phyloP scores from a whole-genome alignment of 2,113 vertebrate species.

The Malurus alboscapulatus region DNA sequence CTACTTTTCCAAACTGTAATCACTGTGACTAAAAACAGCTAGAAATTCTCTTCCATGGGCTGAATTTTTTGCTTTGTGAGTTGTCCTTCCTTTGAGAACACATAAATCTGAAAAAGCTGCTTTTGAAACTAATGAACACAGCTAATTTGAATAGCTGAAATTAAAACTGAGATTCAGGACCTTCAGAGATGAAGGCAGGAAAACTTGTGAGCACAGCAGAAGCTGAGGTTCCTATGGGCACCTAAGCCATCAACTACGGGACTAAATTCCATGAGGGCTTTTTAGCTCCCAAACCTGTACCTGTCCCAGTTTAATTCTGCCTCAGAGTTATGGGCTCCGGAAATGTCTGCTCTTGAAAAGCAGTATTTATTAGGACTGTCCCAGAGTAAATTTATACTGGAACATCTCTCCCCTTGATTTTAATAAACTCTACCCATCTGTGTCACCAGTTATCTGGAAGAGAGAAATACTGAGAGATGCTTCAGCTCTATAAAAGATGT shows the following conservation, averaged over 20 bases:
- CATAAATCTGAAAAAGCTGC: background rate
- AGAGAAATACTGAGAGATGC: background rate
- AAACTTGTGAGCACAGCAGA: background rate
- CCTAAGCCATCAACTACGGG: background rate
- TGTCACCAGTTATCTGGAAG: background rate
- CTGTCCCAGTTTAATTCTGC: background rate
- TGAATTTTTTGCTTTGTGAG: background rate
- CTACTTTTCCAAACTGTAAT: background rate
- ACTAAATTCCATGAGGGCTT: background rate
- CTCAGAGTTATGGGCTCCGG: background rate
- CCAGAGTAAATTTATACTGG: background rate
- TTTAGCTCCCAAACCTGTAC: background rate
- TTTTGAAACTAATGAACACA: background rate
- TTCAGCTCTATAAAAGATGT: background rate
- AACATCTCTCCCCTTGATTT: background rate
- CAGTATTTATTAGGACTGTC: background rate
- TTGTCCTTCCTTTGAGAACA: background rate
- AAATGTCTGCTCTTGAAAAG: background rate
- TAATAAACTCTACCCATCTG: background rate
- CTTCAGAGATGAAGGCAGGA: background rate
- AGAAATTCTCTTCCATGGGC: background rate
- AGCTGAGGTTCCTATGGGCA: rapidly evolving
- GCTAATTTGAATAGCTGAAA: background rate
- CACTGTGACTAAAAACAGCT: background rate
- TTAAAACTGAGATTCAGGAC: background rate